Evolutionary conservation across 1,140 invertebrate genomes (phyloP), one percentile per base, ranked within the genome.

Genomic region (Camponotus vicinus): DNA sequence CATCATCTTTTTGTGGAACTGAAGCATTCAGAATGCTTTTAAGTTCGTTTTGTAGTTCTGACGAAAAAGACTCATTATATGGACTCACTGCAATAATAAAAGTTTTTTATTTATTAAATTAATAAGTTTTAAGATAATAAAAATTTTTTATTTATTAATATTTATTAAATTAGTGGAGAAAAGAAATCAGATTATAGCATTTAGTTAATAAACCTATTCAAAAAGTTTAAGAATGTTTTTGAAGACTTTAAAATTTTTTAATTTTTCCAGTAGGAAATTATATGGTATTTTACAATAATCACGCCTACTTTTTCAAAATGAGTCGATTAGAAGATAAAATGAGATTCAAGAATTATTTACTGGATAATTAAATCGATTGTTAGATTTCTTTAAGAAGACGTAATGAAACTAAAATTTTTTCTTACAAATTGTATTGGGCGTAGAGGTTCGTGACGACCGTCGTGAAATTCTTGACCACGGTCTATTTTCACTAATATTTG

Each of bases 21-120:
- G 66, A 40, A 69, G 40, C 13, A 69, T 69, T 45, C n/a, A 69
- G 7, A 69, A 69, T n/a, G 1, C 21, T 13, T 69, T 69, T 69
- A 45, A 69, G 40, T 2, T 69, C 21, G 2, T 27, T 11, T 27
- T 1, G 1, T 27, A 27, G 27, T 27, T 69, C 40, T 1, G 2
- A 69, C 11, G 21, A 27, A 6, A 69, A 69, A 45, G 66, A 69
- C 4, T 69, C 66, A 45, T n/a, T 69, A 45, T 6, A 27, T 45
- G 66, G 1, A 15, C 13, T 27, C n/a, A 40, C 40, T 69, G 66
- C 11, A 69, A 69, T 42, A 45, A 69, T 69, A 69, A 34, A 34
- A 37, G 7, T 45, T 21, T 21, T 21, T 21, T 21, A 0, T 27
- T 27, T 27, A 27, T 27, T 27, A 27, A 27, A 27, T 27, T 27